Percentiles rank a stretch among this genome's conserved stretches.
These are phyloP conservation scores for Herminia tarsipennalis DNA, from an alignment of 2,888 invertebrate species.

Conservation along the genomic window DNA sequence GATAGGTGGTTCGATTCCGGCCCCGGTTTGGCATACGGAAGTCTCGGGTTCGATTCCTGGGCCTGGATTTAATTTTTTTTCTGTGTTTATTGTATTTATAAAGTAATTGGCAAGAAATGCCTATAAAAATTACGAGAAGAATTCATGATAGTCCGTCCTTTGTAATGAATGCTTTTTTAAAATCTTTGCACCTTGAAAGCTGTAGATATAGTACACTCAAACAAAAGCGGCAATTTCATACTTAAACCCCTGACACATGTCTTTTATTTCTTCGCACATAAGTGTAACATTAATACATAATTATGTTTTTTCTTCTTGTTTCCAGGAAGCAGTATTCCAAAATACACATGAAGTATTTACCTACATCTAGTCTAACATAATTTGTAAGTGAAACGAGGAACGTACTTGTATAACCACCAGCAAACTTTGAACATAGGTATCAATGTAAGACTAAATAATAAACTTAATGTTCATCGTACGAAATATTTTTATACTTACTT, in stretches of 20 bases:
- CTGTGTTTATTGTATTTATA: no score
- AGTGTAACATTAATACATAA: constrained; percentile 19
- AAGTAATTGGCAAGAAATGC: no score
- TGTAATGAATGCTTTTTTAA: no score
- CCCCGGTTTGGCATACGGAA: no score
- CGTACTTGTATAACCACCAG: constrained; percentile 73
- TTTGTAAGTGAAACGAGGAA: constrained; percentile 79
- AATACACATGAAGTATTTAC: constrained; percentile 83
- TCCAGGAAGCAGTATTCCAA: constrained; percentile 84
- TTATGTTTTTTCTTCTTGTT: constrained; percentile 65
- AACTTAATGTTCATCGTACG: constrained; percentile 56
- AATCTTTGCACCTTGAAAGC: no score
- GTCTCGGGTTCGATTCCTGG: no score
- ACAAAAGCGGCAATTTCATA: background rate
- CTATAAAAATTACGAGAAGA: no score
- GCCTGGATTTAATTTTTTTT: no score
- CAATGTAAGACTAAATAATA: constrained; percentile 72
- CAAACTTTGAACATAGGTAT: constrained; percentile 60
- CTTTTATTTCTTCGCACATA: constrained; percentile 11
- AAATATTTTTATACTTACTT: constrained; percentile 50
- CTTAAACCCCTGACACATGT: constrained; percentile 9
- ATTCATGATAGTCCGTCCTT: no score
- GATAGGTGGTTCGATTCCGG: no score
- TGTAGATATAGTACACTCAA: no score
- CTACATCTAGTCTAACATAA: constrained; percentile 75